phyloP scores from a whole-genome alignment of 2,113 vertebrate genomes.

The Alectura lathami region DNA sequence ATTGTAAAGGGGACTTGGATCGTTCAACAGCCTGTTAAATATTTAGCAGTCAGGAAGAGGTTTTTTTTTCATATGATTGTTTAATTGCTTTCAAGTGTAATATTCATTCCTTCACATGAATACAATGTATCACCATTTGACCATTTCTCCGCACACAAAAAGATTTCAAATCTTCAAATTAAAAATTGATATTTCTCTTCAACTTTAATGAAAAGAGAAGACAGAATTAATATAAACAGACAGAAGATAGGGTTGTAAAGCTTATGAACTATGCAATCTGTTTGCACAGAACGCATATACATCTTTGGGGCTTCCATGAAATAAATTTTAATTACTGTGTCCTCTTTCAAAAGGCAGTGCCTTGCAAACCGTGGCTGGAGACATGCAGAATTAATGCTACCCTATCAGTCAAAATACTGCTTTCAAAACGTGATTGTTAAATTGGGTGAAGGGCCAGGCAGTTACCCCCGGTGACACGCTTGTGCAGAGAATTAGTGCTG shows the following conservation, averaged over 20 bases:
- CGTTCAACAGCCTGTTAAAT: constrained; percentile 9
- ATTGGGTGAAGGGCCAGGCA: neutral
- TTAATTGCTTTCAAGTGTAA: neutral
- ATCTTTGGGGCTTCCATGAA: neutral
- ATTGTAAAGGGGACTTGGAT: constrained; percentile 19
- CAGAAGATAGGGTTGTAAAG: neutral
- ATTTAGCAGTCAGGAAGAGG: constrained; percentile 1
- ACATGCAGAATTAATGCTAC: neutral
- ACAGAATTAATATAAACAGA: neutral
- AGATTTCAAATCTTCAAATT: neutral
- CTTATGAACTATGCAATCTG: neutral
- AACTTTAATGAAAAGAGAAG: neutral
- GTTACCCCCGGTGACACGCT: rapidly evolving
- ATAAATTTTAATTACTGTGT: neutral
- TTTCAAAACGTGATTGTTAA: neutral
- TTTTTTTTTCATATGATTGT: neutral
- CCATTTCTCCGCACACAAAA: neutral
- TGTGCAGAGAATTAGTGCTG: neutral
- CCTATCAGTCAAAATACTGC: neutral
- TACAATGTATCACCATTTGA: neutral
- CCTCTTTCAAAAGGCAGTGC: neutral
- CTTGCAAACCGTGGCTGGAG: neutral
- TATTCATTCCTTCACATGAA: neutral
- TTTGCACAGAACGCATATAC: neutral
- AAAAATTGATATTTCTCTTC: neutral